Evolutionary conservation across 2,888 invertebrate species (phyloP).

Genomic region (Trisateles emortualis): DNA sequence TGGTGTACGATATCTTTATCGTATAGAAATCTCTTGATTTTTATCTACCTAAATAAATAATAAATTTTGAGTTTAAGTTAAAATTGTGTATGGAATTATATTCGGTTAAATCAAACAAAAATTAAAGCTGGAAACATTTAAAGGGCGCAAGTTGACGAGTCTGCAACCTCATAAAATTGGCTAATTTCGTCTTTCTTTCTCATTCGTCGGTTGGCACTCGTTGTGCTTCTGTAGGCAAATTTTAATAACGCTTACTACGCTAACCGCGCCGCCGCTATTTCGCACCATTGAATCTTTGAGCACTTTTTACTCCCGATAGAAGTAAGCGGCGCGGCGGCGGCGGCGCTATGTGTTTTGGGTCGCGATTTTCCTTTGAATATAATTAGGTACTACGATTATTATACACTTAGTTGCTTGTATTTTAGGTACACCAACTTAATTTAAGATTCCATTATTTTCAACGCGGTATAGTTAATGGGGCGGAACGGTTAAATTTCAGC

Average conservation of each 20-base stretch:
- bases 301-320: slow-evolving; percentile 66
- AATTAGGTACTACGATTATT: slow-evolving; percentile 43
- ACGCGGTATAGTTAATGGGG: slow-evolving; percentile 1
- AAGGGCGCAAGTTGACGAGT: slow-evolving; percentile 61
- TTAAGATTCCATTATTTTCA: slow-evolving; percentile 1
- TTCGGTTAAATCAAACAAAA: slow-evolving; percentile 42
- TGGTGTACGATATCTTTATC: too few species aligned
- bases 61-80: too few species aligned
- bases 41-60: too few species aligned
- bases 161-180: slow-evolving; percentile 72
- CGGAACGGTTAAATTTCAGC: slow-evolving; percentile 3
- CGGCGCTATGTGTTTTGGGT: slow-evolving; percentile 52
- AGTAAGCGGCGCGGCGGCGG: slow-evolving; percentile 41
- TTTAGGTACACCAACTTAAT: slow-evolving; percentile 16
- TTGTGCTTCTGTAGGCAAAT: slow-evolving; percentile 74
- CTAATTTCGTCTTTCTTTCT: slow-evolving; percentile 73
- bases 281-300: slow-evolving; percentile 74
- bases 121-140: slow-evolving; percentile 47
- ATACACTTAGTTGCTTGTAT: slow-evolving; percentile 28
- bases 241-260: slow-evolving; percentile 78
- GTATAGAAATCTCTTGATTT: too few species aligned
- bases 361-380: slow-evolving; percentile 51
- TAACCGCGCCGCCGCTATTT: slow-evolving; percentile 65
- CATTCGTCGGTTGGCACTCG: slow-evolving; percentile 66
- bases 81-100: neutral